phyloP scores from a whole-genome alignment of 2,888 invertebrate genomes.

The Sisyra terminalis region DNA sequence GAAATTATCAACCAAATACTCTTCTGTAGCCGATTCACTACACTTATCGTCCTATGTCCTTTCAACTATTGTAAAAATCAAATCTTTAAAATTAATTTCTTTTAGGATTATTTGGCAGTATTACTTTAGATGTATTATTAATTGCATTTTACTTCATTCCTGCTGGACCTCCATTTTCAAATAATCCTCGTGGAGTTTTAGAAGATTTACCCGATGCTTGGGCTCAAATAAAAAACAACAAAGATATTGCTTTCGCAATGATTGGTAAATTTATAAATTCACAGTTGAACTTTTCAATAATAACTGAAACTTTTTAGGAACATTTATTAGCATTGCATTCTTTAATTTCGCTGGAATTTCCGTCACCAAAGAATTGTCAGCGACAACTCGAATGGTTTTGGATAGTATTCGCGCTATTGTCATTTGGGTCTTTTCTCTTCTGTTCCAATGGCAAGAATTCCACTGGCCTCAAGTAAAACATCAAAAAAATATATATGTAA shows the following conservation, averaged over 20 bases:
- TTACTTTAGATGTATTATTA: slow-evolving; percentile 41
- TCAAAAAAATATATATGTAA: slow-evolving; percentile 10
- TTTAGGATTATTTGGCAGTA: slow-evolving; percentile 51
- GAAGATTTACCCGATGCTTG: slow-evolving; percentile 80
- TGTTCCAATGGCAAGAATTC: slow-evolving; percentile 62
- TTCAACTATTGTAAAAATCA: background rate
- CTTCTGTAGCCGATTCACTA: too few species aligned
- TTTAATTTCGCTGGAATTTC: slow-evolving; percentile 87
- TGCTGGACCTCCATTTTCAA: slow-evolving; percentile 57
- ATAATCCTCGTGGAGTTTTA: slow-evolving; percentile 54
- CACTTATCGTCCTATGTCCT: too few species aligned
- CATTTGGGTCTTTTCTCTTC: slow-evolving; percentile 74
- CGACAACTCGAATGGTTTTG: slow-evolving; percentile 79
- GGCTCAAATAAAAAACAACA: slow-evolving; percentile 56
- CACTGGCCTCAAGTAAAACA: slow-evolving; percentile 48
- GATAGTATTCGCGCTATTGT: slow-evolving; percentile 70
- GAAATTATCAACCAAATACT: too few species aligned
- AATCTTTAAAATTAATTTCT: slow-evolving; percentile 10
- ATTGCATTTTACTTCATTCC: slow-evolving; percentile 70
- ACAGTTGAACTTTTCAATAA: too few species aligned
- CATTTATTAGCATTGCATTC: slow-evolving; percentile 74
- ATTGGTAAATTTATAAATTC: slow-evolving; percentile 29
- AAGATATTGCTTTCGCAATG: slow-evolving; percentile 43
- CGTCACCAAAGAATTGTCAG: slow-evolving; percentile 85
- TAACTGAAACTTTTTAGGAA: slow-evolving; percentile 41